Evolutionary conservation across 1,140 invertebrate genomes (phyloP).

Genomic region (Meloidogyne floridensis): DNA sequence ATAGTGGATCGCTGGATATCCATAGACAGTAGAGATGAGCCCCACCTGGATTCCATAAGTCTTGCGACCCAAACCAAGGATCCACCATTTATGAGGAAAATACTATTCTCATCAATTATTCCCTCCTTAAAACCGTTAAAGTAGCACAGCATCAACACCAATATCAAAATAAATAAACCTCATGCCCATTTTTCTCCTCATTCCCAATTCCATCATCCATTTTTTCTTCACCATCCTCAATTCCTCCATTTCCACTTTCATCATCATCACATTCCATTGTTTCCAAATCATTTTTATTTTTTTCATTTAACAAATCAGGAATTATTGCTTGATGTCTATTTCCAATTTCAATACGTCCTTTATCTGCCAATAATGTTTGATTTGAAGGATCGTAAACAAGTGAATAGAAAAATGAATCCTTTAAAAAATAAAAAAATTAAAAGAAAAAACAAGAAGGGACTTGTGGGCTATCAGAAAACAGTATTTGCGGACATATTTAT

Average conservation of each 20-base stretch:
- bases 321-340: slow-evolving; percentile 84
- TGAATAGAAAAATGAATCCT: slow-evolving; percentile 97
- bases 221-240: neutral
- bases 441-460: neutral
- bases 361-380: slow-evolving; percentile 96
- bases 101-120: too few relatives aligned
- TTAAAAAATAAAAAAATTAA: neutral
- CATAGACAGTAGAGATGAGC: too few relatives aligned
- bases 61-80: too few relatives aligned
- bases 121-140: too few relatives aligned
- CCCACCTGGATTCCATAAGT: too few relatives aligned
- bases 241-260: slow-evolving; percentile 44
- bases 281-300: slow-evolving; percentile 45
- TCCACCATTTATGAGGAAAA: too few relatives aligned
- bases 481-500: too few relatives aligned
- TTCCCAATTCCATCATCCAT: neutral
- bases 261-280: slow-evolving; percentile 28
- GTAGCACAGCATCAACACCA: too few relatives aligned
- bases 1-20: too few relatives aligned
- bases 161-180: neutral
- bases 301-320: slow-evolving; percentile 33
- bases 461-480: too few relatives aligned
- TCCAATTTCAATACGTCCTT: slow-evolving; percentile 91
- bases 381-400: slow-evolving; percentile 97
- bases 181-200: neutral